Evolutionary conservation across 2,888 invertebrate genomes (phyloP), one percentile per base, ranked within the genome.

Genomic region (Ophion slaviceki): DNA sequence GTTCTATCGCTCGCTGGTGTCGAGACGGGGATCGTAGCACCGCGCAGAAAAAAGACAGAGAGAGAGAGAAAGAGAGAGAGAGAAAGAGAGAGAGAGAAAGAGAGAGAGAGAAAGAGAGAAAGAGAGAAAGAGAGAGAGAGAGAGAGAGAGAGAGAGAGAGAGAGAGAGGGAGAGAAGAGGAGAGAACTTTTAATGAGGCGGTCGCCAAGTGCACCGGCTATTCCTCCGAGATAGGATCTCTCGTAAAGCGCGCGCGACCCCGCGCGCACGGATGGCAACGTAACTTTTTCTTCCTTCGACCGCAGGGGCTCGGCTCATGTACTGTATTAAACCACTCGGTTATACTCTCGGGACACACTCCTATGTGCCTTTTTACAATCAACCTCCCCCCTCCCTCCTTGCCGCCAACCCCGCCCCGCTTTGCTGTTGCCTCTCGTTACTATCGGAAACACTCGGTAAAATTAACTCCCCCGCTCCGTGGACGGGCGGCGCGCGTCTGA

Each of bases 131-230:
- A 24, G 28, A 62, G 79, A 36, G 62, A 67, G 62, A 75, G 76
- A 59, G 72, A 45, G n/a, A 57, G n/a, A 59, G 20, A 76, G 74
- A 78, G 36, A 64, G 74, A 75, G 59, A 80, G 72, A 24, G 28
- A 62, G 28, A 62, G 24, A n/a, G 62, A 14, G 40, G 11, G 32
- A 32, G 64, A 64, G 59, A 20, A 28, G 57, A n/a, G 77, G 57
- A 77, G 85, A 81, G 80, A 85, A 88, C 87, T 90, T 91, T 91
- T 91, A 91, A 91, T 90, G 90, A 91, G 90, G 88, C 89, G 88
- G 84, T 87, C 80, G 77, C 84, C 80, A 75, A 70, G 86, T 71
- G 84, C 78, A 80, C 83, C 68, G 87, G 87, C 84, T 85, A 87
- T 88, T 86, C 80, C 80, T 83, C 14, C 72, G 77, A 79, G 90